Base-by-base conservation (phyloP, 2,888 invertebrate genomes). In the Pharmacophagus antenor region DNA sequence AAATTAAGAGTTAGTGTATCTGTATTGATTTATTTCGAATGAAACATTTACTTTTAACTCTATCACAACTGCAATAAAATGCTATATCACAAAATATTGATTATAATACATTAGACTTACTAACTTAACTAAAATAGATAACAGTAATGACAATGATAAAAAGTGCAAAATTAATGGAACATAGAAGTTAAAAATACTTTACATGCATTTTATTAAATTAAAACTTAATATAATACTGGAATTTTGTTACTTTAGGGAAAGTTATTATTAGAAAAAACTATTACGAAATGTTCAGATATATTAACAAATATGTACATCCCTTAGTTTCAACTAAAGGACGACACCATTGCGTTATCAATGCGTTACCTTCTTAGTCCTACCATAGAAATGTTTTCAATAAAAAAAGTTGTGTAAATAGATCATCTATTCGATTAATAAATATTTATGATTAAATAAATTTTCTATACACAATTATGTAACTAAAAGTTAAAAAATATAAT, bases 31-130 rank as follows among this genome's bases (percentile, higher is more conserved):
- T 21, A 50, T 50, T 50, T 57, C 21, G 42, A 56, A 51, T 44
- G 51, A 46, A 44, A 44, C 12, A 46, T 22, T 31, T 55, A 46
- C 12, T 41, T 37, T 46, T 21, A 51, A 51, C 44, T 31, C 49
- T 57, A 58, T 58, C 51, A 58, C 51, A 51, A 52, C 51, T 50
- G 21, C 20, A 46, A 31, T 58, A 58, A 58, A 58, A 58, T 58
- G 22, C 57, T 52, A 58, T 58, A 58, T 58, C 57, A 58, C 57
- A 58, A 58, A 22, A 21, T 25, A 42, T 57, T 42, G 27, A 20
- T 57, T 44, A 17, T 10, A 50, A 1, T 15, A 37, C 5, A 23
- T 18, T 41, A 49, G 6, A 12, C n/a, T n/a, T n/a, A 17, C 23
- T 20, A 23, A 51, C 12, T 44, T 44, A 44, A 37, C 37, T 37